Base-by-base conservation (phyloP, 2,797 vertebrate genomes). In the Coccyzus lansbergi region DNA sequence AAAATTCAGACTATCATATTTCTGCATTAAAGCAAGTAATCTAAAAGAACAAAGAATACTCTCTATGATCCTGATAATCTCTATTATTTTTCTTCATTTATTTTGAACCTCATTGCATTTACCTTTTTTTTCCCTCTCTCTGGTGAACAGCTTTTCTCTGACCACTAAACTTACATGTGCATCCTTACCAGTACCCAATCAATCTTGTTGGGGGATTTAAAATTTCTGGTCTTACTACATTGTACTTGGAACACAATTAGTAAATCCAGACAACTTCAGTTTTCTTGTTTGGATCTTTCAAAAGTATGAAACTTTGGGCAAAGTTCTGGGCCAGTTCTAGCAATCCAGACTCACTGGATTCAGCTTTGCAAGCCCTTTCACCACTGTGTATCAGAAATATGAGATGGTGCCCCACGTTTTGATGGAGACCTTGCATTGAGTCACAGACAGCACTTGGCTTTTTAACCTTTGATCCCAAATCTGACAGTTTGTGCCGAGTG, bases 1-100 rank as follows among this genome's bases (percentile, higher is more conserved):
- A 38, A 92, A 86, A 75, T 90, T 90, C 75, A 46, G 36, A 19
- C 34, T 71, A 89, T 91, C 93, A 56, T 92, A 90, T 95, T 95
- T 60, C 87, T 95, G 70, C 44, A 81, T 95, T 78, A 59, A 88
- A 95, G 55, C 72, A 90, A 88, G 85, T 83, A n/a, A 70, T 76
- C 77, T 46, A 60, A 56, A 72, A 93, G 21, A 90, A 51, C 58
- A 87, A 77, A 86, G 48, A 20, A 48, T 79, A 84, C 80, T 40
- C 40, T 84, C 25, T 88, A 53, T 33, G 49, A 52, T 91, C 48
- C n/a, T 16, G 16, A 24, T 65, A 49, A 67, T 44, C 10, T 83
- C 42, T 24, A 38, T 9, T 80, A 7, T 76, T 28, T 38, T 40
- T 31, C 63, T 75, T 65, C 76, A 62, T 76, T 72, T 51, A 16